Conservation (phyloP, 2,113 vertebrate species). For the Protomyctophum bolini region DNA sequence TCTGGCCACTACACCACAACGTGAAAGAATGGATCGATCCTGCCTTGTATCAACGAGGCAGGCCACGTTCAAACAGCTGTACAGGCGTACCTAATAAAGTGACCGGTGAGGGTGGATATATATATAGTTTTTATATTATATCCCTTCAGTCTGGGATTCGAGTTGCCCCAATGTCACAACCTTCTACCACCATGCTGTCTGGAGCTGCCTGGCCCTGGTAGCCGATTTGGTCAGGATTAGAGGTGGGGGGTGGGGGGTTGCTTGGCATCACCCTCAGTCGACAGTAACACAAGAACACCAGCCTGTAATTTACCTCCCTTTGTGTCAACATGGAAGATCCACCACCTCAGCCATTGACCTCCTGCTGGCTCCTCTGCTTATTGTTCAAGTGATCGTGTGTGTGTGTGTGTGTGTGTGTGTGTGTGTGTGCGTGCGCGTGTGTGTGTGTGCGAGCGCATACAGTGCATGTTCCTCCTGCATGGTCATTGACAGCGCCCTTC, state of each 20-base stretch:
- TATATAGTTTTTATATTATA: too few species aligned
- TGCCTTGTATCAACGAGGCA: too few species aligned
- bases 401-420: background rate
- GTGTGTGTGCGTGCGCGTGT: background rate
- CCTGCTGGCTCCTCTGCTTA: slow-evolving; percentile 65
- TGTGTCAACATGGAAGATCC: slow-evolving; percentile 64
- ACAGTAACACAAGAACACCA: slow-evolving; percentile 21
- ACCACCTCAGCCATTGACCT: slow-evolving; percentile 60
- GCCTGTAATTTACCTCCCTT: slow-evolving; percentile 67
- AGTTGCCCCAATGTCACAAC: slow-evolving; percentile 41
- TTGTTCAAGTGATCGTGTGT: slow-evolving; percentile 59
- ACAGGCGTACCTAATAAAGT: too few species aligned
- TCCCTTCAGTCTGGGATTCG: slow-evolving; percentile 18
- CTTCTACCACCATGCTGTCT: slow-evolving; percentile 14
- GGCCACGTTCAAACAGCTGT: too few species aligned
- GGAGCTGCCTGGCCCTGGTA: slow-evolving; percentile 41
- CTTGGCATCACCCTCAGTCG: background rate
- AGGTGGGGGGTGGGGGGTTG: slow-evolving; percentile 27
- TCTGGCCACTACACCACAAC: too few species aligned
- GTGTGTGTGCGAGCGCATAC: slow-evolving; percentile 1
- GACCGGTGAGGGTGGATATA: too few species aligned
- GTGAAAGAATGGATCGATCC: too few species aligned
- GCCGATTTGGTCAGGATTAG: slow-evolving; percentile 45
- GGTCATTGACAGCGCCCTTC: slow-evolving; percentile 69
- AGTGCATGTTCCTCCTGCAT: slow-evolving; percentile 31